Conservation (phyloP, 2,888 invertebrate species). For the Mongoloraphidia duomilia region DNA sequence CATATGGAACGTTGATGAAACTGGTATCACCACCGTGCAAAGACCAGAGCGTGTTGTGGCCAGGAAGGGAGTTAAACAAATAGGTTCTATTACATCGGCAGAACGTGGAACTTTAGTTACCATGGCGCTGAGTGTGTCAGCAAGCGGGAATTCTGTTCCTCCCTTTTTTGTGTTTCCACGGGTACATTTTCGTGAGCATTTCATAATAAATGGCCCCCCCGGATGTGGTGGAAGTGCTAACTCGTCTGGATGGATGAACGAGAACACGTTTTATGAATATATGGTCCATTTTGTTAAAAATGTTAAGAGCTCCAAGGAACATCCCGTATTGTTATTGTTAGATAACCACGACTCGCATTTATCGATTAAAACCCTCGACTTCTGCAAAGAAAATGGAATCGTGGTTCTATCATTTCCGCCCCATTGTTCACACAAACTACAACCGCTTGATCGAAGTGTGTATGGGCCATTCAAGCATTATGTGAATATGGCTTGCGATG, state of each 20-base stretch:
- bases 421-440: slow-evolving; percentile 23
- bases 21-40: slow-evolving; percentile 24
- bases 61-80: slow-evolving; percentile 22
- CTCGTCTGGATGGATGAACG: slow-evolving; percentile 21
- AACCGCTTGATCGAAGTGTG: slow-evolving; percentile 21
- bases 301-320: neutral
- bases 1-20: slow-evolving; percentile 25
- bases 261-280: slow-evolving; percentile 12
- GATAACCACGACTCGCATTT: slow-evolving; percentile 14
- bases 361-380: slow-evolving; percentile 16
- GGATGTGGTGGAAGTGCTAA: slow-evolving; percentile 17
- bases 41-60: slow-evolving; percentile 24
- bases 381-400: slow-evolving; percentile 21
- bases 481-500: slow-evolving; percentile 17
- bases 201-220: slow-evolving; percentile 19
- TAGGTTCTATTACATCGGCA: slow-evolving; percentile 23
- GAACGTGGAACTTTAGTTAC: slow-evolving; percentile 23
- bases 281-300: slow-evolving; percentile 13
- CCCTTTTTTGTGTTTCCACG: slow-evolving; percentile 24
- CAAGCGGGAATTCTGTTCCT: slow-evolving; percentile 20
- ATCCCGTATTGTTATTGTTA: slow-evolving; percentile 11
- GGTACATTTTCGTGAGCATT: slow-evolving; percentile 17
- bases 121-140: slow-evolving; percentile 18
- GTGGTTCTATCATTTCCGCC: slow-evolving; percentile 21
- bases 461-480: slow-evolving; percentile 22